These are phyloP conservation scores for Azorinus chamasolen DNA, from an alignment of 2,888 invertebrate species.

Conservation along the genomic window DNA sequence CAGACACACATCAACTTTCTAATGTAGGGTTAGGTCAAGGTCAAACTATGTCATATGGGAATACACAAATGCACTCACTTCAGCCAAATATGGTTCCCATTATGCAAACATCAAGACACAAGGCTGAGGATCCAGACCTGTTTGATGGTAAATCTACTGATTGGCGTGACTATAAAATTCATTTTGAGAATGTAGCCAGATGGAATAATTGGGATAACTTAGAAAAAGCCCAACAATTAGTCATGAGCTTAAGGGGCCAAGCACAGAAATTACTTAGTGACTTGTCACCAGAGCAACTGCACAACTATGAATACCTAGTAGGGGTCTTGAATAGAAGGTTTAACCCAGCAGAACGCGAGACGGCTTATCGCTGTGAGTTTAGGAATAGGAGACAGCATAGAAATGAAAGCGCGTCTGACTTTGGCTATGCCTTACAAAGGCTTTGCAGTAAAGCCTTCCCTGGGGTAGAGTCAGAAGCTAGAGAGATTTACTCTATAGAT, in stretches of 20 bases:
- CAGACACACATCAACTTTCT: too few relatives aligned
- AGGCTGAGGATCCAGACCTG: slow-evolving; percentile 54
- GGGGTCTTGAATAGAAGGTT: not conserved
- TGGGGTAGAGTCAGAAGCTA: not conserved
- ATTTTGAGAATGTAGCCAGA: slow-evolving; percentile 58
- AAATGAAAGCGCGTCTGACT: not conserved
- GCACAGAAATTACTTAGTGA: too few relatives aligned
- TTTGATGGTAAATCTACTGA: slow-evolving; percentile 54
- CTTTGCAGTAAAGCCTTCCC: not conserved
- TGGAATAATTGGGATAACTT: slow-evolving; percentile 60
- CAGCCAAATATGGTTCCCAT: too few relatives aligned
- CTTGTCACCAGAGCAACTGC: not conserved
- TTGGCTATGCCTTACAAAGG: slow-evolving; percentile 3
- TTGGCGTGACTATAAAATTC: slow-evolving; percentile 58
- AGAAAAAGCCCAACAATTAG: too few relatives aligned
- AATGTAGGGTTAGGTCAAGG: too few relatives aligned
- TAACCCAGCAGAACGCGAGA: slow-evolving; percentile 7
- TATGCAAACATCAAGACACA: too few relatives aligned
- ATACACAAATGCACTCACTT: too few relatives aligned
- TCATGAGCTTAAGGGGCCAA: too few relatives aligned
- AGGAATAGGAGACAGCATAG: slow-evolving; percentile 3
- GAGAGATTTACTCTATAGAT: not conserved
- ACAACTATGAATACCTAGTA: not conserved
- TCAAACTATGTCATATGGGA: too few relatives aligned
- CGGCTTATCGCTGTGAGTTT: slow-evolving; percentile 2